Conservation (phyloP, 2,888 invertebrate species). For the Prosapia bicincta region DNA sequence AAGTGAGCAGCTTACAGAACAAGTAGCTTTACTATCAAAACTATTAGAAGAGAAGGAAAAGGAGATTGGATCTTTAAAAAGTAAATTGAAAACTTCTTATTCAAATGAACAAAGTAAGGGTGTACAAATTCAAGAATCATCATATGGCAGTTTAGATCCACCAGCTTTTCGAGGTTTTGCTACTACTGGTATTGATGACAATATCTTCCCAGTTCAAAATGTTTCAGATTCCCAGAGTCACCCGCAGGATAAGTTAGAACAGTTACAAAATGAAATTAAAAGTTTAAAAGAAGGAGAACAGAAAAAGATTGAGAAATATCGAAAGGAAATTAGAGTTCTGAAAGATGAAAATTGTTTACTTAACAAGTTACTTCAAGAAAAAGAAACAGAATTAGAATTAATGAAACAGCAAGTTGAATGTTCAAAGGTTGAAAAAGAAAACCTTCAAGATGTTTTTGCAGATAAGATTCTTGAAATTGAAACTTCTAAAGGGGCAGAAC, state of each 20-base stretch:
- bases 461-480: constrained; percentile 13
- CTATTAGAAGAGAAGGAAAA: not conserved
- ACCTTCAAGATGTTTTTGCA: constrained; percentile 19
- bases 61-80: not conserved
- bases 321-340: not conserved
- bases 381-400: constrained; percentile 23
- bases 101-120: not conserved
- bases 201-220: not conserved
- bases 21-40: not conserved
- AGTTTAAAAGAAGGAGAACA: not conserved
- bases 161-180: not conserved
- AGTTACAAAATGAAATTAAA: constrained; percentile 6
- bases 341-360: constrained; percentile 4
- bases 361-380: constrained; percentile 18
- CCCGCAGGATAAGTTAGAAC: not conserved
- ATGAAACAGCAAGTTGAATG: constrained; percentile 20
- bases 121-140: not conserved
- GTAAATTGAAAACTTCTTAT: not conserved
- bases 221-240: no score
- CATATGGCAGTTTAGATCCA: no score
- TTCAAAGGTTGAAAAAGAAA: constrained; percentile 16
- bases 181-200: not conserved
- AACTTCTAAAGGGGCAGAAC: not conserved
- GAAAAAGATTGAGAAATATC: constrained; percentile 2
- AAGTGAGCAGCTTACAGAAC: not conserved